Conservation (phyloP, 2,797 vertebrate genomes). For the Craterocephalus amniculus region DNA sequence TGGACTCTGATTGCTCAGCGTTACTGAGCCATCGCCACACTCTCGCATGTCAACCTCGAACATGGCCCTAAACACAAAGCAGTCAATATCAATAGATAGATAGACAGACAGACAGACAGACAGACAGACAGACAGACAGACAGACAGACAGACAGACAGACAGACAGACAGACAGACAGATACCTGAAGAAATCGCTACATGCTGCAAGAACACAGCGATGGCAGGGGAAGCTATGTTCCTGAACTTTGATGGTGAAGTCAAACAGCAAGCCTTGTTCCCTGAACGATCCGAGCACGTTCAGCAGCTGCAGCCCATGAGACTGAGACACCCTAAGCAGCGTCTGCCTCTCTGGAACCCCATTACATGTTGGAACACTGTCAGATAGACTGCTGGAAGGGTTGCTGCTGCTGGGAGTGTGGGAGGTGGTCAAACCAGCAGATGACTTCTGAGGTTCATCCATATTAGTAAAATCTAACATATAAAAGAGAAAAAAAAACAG, state of each 20-base stretch:
- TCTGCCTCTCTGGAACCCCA: conserved; percentile 82
- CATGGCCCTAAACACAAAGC: conserved; percentile 88
- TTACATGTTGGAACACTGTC: conserved; percentile 78
- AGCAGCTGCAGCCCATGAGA: conserved; percentile 92
- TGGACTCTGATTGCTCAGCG: conserved; percentile 88
- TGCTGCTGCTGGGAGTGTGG: conserved; percentile 30
- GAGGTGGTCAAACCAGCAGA: conserved; percentile 9
- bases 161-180: conserved; percentile 28
- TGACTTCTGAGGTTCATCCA: conserved; percentile 58
- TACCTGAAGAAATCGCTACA: conserved; percentile 98
- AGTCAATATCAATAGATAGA: conserved; percentile 20
- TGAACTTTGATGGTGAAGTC: conserved; percentile 93
- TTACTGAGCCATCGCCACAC: conserved; percentile 90
- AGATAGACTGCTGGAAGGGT: conserved; percentile 48
- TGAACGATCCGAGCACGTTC: conserved; percentile 88
- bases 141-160: conserved; percentile 25
- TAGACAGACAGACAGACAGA: conserved; percentile 28
- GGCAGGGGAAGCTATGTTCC: conserved; percentile 90
- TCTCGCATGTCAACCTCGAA: conserved; percentile 98
- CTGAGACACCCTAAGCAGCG: conserved; percentile 85
- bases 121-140: conserved; percentile 18
- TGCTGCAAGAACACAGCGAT: conserved; percentile 94
- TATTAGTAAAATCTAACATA: conserved; percentile 36
- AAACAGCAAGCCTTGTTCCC: conserved; percentile 90
- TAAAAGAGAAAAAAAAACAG: not conserved